Conservation (phyloP, 1,140 invertebrate species). For the Drosophila virilis region DNA sequence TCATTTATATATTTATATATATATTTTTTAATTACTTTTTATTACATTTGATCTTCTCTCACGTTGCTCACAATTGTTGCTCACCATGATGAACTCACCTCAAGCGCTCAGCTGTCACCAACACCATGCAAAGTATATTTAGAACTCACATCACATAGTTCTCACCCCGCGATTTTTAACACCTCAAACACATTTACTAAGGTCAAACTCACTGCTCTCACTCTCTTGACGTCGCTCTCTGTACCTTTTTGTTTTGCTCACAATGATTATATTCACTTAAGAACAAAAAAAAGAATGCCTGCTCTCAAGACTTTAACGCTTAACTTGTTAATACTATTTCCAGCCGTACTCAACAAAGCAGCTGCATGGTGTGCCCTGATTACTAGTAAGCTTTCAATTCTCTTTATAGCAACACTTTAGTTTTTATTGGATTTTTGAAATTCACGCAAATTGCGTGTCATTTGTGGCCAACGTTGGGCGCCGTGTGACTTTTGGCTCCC, state of each 20-base stretch:
- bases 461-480: slow-evolving; percentile 1
- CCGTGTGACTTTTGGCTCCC: neutral
- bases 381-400: slow-evolving; percentile 31
- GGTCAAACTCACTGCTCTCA: neutral
- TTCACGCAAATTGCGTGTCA: neutral
- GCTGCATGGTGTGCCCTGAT: slow-evolving; percentile 24
- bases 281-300: slow-evolving; percentile 7
- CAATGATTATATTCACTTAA: slow-evolving; percentile 2
- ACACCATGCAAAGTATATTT: slow-evolving; percentile 1
- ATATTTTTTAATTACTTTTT: neutral
- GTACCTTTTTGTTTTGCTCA: neutral
- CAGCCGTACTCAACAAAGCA: slow-evolving; percentile 25
- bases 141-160: slow-evolving; percentile 1
- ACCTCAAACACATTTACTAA: too few species aligned
- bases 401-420: neutral
- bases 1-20: slow-evolving; percentile 18
- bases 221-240: slow-evolving; percentile 5
- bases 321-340: slow-evolving; percentile 26
- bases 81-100: neutral
- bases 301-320: slow-evolving; percentile 25
- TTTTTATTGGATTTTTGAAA: neutral
- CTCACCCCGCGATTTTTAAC: neutral
- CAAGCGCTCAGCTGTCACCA: too few species aligned
- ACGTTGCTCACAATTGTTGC: slow-evolving; percentile 16
- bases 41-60: neutral